Conservation (phyloP, 1,140 invertebrate species). For the Drosophila ohnishii region DNA sequence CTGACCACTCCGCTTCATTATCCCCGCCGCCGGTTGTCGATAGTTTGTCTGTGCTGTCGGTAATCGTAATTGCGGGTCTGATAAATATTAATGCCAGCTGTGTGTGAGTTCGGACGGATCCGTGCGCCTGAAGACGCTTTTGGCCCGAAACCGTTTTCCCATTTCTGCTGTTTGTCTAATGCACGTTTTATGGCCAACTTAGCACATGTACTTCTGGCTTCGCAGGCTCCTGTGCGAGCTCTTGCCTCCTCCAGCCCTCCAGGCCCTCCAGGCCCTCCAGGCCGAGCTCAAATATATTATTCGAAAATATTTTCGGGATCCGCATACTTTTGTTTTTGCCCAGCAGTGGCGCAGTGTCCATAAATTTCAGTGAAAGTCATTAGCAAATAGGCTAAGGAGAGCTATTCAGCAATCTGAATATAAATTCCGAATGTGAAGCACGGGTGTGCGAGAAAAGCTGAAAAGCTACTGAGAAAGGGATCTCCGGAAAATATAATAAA, state of each 20-base stretch:
- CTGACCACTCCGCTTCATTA: conserved; percentile 5
- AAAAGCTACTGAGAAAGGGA: background rate
- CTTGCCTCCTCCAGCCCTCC: conserved; percentile 6
- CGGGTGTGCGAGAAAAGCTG: conserved; percentile 5
- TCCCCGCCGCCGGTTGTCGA: conserved; percentile 20
- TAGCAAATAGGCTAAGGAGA: conserved; percentile 50
- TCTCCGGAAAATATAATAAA: background rate
- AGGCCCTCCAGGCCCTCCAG: conserved; percentile 12
- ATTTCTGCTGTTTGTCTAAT: conserved; percentile 40
- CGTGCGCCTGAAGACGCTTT: conserved; percentile 29
- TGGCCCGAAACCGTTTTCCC: conserved; percentile 23
- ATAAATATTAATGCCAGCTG: conserved; percentile 72
- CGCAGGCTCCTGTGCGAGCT: background rate
- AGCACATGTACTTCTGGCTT: conserved; percentile 48
- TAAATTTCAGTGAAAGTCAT: conserved; percentile 63
- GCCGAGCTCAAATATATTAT: conserved; percentile 43
- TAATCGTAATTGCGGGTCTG: conserved; percentile 72
- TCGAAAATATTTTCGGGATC: conserved; percentile 46
- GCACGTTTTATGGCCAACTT: conserved; percentile 66
- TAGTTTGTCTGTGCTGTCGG: conserved; percentile 60
- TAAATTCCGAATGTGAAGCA: conserved; percentile 20
- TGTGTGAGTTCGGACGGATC: conserved; percentile 39
- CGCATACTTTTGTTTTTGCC: conserved; percentile 28
- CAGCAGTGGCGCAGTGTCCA: conserved; percentile 47
- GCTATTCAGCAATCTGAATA: conserved; percentile 32